Conservation (phyloP, 2,888 invertebrate genomes). For the Onchidella celtica region DNA sequence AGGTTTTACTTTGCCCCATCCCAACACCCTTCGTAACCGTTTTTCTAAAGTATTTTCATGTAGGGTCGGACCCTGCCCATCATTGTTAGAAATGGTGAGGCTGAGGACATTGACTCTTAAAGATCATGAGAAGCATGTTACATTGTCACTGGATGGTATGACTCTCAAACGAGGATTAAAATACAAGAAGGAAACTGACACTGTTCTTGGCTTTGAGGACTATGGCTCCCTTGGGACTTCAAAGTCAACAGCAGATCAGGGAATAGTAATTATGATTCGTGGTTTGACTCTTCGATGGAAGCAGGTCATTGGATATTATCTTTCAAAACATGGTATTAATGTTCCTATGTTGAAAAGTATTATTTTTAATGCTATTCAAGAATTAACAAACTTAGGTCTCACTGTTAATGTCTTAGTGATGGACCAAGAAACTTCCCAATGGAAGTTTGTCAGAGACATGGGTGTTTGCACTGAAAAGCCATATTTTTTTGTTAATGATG, state of each 20-base stretch:
- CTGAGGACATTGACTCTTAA: not conserved
- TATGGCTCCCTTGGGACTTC: not conserved
- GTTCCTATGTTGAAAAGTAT: not conserved
- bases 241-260: not conserved
- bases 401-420: not conserved
- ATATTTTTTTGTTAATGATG: not conserved
- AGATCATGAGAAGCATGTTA: not conserved
- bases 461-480: not conserved
- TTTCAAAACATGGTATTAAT: not conserved
- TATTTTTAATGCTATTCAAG: not conserved
- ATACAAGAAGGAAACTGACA: not conserved
- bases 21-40: not conserved
- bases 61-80: not conserved
- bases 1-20: not conserved
- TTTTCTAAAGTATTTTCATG: not conserved
- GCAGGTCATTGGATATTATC: not conserved
- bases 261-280: not conserved
- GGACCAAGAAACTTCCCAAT: slow-evolving; percentile 27
- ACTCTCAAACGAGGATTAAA: not conserved
- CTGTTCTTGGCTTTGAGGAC: not conserved
- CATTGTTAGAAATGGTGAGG: not conserved
- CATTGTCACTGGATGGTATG: not conserved
- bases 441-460: slow-evolving; percentile 18
- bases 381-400: not conserved
- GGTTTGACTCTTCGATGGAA: not conserved